Conservation (phyloP, 2,888 invertebrate genomes). For the Spialia ferax region DNA sequence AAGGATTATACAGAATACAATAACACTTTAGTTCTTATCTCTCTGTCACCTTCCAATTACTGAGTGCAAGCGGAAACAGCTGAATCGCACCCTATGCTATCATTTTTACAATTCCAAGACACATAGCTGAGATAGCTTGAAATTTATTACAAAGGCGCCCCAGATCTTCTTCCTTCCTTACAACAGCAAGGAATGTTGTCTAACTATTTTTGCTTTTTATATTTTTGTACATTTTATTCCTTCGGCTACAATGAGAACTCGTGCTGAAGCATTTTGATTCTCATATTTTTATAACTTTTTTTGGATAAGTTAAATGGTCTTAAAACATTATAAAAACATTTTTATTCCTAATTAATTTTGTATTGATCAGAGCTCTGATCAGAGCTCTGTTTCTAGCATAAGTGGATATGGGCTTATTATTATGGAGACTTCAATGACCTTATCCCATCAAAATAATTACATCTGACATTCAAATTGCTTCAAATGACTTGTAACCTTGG, state of each 20-base stretch:
- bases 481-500: no score
- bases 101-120: conserved; percentile 11
- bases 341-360: no score
- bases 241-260: neutral
- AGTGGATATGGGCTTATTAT: no score
- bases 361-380: no score
- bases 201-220: neutral
- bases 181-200: neutral
- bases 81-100: conserved; percentile 9
- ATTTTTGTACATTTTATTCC: conserved; percentile 4
- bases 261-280: neutral
- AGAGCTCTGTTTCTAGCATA: no score
- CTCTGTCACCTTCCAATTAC: conserved; percentile 9
- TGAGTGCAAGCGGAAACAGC: conserved; percentile 12
- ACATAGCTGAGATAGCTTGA: neutral
- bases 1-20: conserved; percentile 10
- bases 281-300: neutral
- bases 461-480: no score
- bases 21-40: conserved; percentile 4
- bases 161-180: conserved; percentile 9
- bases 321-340: no score
- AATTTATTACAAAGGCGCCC: conserved; percentile 9
- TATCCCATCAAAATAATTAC: no score
- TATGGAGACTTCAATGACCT: no score
- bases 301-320: no score